These are phyloP conservation scores for Ceratoteleas bidentatus DNA, from an alignment of 1,140 invertebrate species.

Conservation along the genomic window DNA sequence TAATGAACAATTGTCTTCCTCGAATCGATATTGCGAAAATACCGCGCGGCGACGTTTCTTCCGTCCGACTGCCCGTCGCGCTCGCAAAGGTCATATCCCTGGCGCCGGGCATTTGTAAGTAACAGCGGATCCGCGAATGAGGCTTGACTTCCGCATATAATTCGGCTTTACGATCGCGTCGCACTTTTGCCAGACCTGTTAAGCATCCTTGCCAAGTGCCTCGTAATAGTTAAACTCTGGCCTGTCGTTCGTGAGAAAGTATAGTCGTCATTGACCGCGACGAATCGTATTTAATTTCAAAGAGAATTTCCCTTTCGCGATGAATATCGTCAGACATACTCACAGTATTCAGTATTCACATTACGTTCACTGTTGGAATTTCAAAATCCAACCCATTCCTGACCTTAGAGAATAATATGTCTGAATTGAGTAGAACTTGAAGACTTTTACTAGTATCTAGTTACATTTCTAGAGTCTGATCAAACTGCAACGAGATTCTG, in stretches of 20 bases:
- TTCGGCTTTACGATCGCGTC: constrained; percentile 49
- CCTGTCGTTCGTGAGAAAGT: constrained; percentile 54
- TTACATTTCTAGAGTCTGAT: no score
- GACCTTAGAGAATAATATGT: no score
- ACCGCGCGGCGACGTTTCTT: no score
- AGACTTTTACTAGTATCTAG: no score
- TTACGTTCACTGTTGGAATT: neutral
- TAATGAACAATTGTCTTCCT: neutral
- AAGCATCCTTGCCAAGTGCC: constrained; percentile 64
- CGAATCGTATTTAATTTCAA: constrained; percentile 68
- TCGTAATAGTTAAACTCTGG: constrained; percentile 59
- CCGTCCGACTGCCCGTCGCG: no score
- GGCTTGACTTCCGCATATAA: constrained; percentile 32
- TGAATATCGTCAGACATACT: constrained; percentile 50
- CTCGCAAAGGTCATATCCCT: no score
- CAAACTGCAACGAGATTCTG: no score
- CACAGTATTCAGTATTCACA: neutral
- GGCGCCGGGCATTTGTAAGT: constrained; percentile 3
- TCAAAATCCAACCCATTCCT: neutral
- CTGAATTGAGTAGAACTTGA: no score
- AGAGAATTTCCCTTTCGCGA: constrained; percentile 49
- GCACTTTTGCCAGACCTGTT: constrained; percentile 57
- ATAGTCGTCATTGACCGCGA: constrained; percentile 59
- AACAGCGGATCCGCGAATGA: constrained; percentile 30
- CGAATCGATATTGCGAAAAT: neutral